Percentiles rank a stretch among this genome's conserved stretches.
These are phyloP conservation scores for Venusia cambrica DNA, from an alignment of 2,888 invertebrate genomes.

Conservation along the genomic window DNA sequence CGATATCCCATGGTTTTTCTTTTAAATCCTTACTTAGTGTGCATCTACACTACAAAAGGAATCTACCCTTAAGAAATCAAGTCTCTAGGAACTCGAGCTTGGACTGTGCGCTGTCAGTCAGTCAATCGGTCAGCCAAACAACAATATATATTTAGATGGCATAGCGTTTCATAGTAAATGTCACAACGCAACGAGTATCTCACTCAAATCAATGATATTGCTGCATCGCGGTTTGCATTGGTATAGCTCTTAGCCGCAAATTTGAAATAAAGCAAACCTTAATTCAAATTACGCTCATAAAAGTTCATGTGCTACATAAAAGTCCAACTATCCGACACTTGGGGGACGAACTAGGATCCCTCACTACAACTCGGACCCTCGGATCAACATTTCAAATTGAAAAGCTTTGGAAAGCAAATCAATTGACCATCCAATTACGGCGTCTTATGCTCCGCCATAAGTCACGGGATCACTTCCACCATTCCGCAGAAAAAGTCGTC, in stretches of 20 bases:
- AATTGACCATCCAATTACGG: conserved; percentile 70
- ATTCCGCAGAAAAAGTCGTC: conserved; percentile 75
- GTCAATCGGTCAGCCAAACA: too few species aligned
- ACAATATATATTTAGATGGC: too few species aligned
- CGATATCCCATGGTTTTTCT: too few species aligned
- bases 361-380: conserved; percentile 14
- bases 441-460: conserved; percentile 66
- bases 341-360: conserved; percentile 13
- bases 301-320: conserved; percentile 23
- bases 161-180: too few species aligned
- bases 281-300: conserved; percentile 21
- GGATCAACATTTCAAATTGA: conserved; percentile 46
- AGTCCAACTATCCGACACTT: conserved; percentile 24
- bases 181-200: too few species aligned
- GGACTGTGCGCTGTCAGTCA: too few species aligned
- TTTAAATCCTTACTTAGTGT: too few species aligned
- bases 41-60: too few species aligned
- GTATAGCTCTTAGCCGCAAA: conserved; percentile 2
- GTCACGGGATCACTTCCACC: conserved; percentile 78
- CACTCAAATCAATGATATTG: too few species aligned
- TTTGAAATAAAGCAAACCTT: conserved; percentile 17
- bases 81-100: too few species aligned
- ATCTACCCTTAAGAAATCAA: too few species aligned
- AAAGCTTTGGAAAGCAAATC: conserved; percentile 61
- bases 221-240: too few species aligned